A percentile compares a stretch with the other conserved stretches of the same genome.
Evolutionary conservation across 2,797 vertebrate genomes (phyloP).

Genomic region (Rhabdomys pumilio): DNA sequence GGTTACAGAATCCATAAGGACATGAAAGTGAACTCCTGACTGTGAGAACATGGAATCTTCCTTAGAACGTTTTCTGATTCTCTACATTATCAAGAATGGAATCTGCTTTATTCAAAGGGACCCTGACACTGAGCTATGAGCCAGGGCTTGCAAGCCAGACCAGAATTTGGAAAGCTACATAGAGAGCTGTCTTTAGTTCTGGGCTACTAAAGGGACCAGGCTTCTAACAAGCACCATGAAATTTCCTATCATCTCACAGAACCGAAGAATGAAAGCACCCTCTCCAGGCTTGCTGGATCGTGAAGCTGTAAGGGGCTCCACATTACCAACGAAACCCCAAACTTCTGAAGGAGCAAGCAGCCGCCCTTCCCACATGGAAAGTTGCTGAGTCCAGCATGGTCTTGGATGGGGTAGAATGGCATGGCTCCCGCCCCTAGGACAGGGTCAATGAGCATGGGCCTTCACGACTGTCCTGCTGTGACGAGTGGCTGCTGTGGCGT

Average conservation of each 20-base stretch:
- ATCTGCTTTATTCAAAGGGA: neutral
- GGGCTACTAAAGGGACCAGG: neutral
- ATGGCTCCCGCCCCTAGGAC: neutral
- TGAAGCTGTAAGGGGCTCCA: neutral
- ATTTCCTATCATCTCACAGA: neutral
- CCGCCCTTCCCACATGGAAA: neutral
- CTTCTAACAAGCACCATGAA: neutral
- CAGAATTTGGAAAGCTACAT: neutral
- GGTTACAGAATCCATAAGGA: neutral
- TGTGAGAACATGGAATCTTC: neutral
- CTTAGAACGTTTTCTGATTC: neutral
- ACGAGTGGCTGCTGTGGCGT: neutral
- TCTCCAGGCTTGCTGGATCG: neutral
- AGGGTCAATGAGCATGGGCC: too few species aligned
- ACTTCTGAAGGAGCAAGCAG: neutral
- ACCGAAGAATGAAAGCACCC: neutral
- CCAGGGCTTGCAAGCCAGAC: neutral
- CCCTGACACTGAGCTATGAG: neutral
- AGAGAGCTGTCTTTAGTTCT: neutral
- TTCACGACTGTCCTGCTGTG: neutral
- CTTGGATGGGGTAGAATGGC: neutral
- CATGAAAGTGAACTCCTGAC: neutral
- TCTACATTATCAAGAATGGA: neutral
- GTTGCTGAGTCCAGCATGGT: neutral
- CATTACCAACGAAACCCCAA: neutral